Evolutionary conservation across 2,113 vertebrate genomes (phyloP), one percentile per base, ranked within the genome.

Genomic region (Numida meleagris): DNA sequence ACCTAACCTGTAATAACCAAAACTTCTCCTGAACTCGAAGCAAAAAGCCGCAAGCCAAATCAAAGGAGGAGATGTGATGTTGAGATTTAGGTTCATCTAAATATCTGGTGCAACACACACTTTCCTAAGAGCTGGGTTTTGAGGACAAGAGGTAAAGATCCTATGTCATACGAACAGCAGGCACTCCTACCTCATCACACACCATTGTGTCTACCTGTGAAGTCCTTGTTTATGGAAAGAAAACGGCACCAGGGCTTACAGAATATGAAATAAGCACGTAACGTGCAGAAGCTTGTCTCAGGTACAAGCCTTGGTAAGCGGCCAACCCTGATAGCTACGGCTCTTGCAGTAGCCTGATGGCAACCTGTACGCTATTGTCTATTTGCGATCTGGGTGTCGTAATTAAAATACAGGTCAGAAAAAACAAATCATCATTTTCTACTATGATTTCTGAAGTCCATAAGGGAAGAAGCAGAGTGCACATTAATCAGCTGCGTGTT

Each of bases 1-100:
- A 57, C 65, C 45, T 86, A 88, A 94, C 81, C 66, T 84, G 80
- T 55, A 83, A 93, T 81, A 94, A 82, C 21, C 48, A 94, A 80
- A 83, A 45, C 50, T 59, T 58, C 67, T 85, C 31, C 55, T 63
- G 48, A 55, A 90, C 73, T 86, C 74, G 91, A 74, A 93, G 66
- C 50, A 88, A 80, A 86, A 87, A 89, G 53, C 31, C 74, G 31
- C 57, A 88, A 88, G 65, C n/a, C 79, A 85, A 91, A 89, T 23
- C 43, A 67, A 94, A 86, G 86, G 81, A 15, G 65, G 65, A 95
- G 85, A 92, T 74, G 7, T 46, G 73, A 81, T 80, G 78, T 76
- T 84, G 29, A 93, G 77, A 88, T 86, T 72, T n/a, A 72, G 19
- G 61, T 71, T 95, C 77, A 81, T 42, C 77, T 89, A 82, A 63